phyloP scores from a whole-genome alignment of 2,797 vertebrate genomes.

The Microctenopoma stevenorrisi region DNA sequence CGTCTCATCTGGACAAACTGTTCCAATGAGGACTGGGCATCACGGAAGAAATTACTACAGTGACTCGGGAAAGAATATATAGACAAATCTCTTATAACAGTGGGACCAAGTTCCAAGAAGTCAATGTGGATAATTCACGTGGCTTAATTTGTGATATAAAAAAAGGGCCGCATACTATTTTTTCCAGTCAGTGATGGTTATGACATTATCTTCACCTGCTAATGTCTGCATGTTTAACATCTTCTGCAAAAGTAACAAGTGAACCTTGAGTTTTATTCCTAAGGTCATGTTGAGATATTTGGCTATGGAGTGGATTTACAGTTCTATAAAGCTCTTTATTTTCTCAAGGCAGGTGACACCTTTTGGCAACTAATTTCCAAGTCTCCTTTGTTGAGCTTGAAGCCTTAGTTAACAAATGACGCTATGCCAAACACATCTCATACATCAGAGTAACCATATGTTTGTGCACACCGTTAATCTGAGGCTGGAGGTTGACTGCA shows the following conservation, averaged over 20 bases:
- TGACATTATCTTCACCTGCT: neutral
- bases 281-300: conserved; percentile 1
- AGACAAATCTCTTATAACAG: neutral
- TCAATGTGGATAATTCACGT: neutral
- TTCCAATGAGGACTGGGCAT: conserved; percentile 34
- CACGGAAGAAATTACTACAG: conserved; percentile 6
- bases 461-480: conserved; percentile 75
- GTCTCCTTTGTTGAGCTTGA: conserved; percentile 47
- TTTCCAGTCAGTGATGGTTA: neutral
- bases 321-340: conserved; percentile 37
- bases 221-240: neutral
- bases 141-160: neutral
- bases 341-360: conserved; percentile 49
- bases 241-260: neutral
- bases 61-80: neutral
- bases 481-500: conserved; percentile 71
- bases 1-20: conserved; percentile 44
- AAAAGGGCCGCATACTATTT: too few species aligned
- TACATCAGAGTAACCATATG: conserved; percentile 79
- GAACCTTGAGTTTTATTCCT: neutral
- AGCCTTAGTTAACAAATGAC: conserved; percentile 54
- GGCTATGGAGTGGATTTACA: neutral
- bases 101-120: neutral
- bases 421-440: conserved; percentile 74
- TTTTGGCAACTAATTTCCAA: conserved; percentile 48